These are phyloP conservation scores for Aurelia aurita DNA, from an alignment of 30 jellyfish, hydroid and myxozoan species.

Conservation along the genomic window DNA sequence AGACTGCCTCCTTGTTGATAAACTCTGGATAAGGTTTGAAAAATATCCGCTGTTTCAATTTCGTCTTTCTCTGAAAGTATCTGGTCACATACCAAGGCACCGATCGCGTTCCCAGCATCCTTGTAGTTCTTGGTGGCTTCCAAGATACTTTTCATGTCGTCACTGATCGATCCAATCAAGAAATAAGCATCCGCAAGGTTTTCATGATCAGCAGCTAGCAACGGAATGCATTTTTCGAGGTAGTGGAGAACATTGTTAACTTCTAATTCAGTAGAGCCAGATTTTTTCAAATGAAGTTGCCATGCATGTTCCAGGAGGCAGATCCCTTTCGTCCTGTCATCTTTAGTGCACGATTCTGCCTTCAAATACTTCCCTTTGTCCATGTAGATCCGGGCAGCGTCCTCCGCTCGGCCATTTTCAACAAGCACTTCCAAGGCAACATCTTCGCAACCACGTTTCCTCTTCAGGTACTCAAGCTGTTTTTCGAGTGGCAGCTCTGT, in stretches of 20 bases:
- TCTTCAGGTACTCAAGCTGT: constrained; percentile 49
- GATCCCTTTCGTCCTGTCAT: constrained; percentile 4
- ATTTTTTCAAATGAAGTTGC: background rate
- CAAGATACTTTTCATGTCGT: background rate
- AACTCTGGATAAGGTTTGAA: constrained; percentile 17
- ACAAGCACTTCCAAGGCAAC: constrained; percentile 28
- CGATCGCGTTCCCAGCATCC: constrained; percentile 3
- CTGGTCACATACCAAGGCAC: constrained; percentile 10
- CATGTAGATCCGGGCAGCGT: constrained; percentile 55
- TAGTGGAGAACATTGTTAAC: constrained; percentile 12
- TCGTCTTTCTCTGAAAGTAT: background rate
- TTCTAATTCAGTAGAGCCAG: background rate
- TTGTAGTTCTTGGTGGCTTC: constrained; percentile 15
- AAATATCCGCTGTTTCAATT: background rate
- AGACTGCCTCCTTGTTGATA: constrained; percentile 4
- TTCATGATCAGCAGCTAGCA: background rate
- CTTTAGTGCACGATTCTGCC: constrained; percentile 36
- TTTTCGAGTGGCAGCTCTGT: constrained; percentile 34
- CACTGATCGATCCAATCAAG: constrained; percentile 11
- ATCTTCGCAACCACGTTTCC: constrained; percentile 57
- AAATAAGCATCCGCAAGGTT: constrained; percentile 39
- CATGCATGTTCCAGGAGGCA: constrained; percentile 61
- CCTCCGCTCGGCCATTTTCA: constrained; percentile 48
- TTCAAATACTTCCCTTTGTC: constrained; percentile 31
- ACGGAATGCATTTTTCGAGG: background rate